Evolutionary conservation across 2,888 invertebrate species (phyloP).

Genomic region (Galerucella nymphaeae): DNA sequence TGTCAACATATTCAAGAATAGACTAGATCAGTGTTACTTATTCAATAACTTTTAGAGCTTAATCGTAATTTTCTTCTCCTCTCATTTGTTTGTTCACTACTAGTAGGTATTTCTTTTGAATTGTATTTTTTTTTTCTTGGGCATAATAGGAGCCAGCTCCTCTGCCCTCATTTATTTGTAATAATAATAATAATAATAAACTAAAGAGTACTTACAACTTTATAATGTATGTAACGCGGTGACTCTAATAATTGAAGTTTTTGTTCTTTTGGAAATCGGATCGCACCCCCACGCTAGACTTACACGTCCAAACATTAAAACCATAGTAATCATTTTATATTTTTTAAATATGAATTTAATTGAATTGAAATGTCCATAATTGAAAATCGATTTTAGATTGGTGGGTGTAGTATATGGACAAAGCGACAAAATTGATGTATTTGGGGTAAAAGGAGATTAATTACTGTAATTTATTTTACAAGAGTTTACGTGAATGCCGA

Average conservation of each 20-base stretch:
- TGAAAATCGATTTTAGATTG: slow-evolving; percentile 31
- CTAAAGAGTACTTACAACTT: neutral
- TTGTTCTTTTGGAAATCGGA: neutral
- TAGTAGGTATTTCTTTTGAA: too few relatives aligned
- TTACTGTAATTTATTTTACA: slow-evolving; percentile 26
- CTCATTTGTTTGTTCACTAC: too few relatives aligned
- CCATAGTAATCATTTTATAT: neutral
- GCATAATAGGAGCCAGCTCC: too few relatives aligned
- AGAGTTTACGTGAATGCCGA: slow-evolving; percentile 26
- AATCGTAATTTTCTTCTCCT: too few relatives aligned
- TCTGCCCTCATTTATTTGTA: too few relatives aligned
- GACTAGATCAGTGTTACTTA: too few relatives aligned
- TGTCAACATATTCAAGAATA: too few relatives aligned
- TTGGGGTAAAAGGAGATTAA: slow-evolving; percentile 31
- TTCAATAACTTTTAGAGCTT: too few relatives aligned
- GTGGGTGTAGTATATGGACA: slow-evolving; percentile 13
- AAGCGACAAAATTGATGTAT: slow-evolving; percentile 34
- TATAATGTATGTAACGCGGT: neutral
- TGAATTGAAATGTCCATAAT: slow-evolving; percentile 10
- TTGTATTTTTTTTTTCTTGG: too few relatives aligned
- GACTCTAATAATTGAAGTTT: neutral
- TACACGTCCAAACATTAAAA: slow-evolving; percentile 1
- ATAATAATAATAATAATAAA: too few relatives aligned
- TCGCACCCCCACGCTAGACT: neutral
- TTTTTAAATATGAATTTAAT: slow-evolving; percentile 8